A percentile compares a stretch with the other conserved stretches of the same genome.
These are phyloP conservation scores for Chrysopa pallens DNA, from an alignment of 1,140 invertebrate genomes.

Conservation along the genomic window DNA sequence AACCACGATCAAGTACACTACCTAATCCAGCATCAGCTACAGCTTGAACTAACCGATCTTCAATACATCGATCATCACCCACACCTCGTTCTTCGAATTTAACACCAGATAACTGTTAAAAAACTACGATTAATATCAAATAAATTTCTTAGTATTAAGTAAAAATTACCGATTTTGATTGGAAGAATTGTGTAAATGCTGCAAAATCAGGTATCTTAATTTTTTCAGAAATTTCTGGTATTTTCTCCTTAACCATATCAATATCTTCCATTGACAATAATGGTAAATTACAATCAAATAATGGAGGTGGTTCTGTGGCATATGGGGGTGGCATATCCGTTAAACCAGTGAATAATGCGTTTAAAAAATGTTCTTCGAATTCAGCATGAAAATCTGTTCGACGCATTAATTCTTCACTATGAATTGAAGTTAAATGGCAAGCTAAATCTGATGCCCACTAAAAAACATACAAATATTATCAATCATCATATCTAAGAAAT, in stretches of 20 bases:
- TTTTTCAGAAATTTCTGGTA: slow-evolving; percentile 38
- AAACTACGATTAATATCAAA: background rate
- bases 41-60: slow-evolving; percentile 18
- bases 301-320: slow-evolving; percentile 56
- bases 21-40: slow-evolving; percentile 21
- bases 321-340: slow-evolving; percentile 70
- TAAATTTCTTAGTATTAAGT: background rate
- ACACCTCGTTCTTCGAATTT: background rate
- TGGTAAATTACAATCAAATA: slow-evolving; percentile 57
- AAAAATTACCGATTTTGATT: slow-evolving; percentile 17
- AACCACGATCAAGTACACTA: slow-evolving; percentile 19
- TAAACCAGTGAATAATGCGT: slow-evolving; percentile 70
- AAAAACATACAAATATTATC: slow-evolving; percentile 9
- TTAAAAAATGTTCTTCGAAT: slow-evolving; percentile 76
- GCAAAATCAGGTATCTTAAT: slow-evolving; percentile 38
- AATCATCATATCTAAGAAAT: too few relatives aligned
- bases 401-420: slow-evolving; percentile 53
- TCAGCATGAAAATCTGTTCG: slow-evolving; percentile 51
- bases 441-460: slow-evolving; percentile 63
- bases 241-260: slow-evolving; percentile 34
- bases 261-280: slow-evolving; percentile 48
- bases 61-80: slow-evolving; percentile 10
- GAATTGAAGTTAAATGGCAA: slow-evolving; percentile 50
- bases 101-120: background rate
- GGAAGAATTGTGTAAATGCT: slow-evolving; percentile 51